Evolutionary conservation across 2,888 invertebrate genomes (phyloP).

Genomic region (Ethmia dodecea): DNA sequence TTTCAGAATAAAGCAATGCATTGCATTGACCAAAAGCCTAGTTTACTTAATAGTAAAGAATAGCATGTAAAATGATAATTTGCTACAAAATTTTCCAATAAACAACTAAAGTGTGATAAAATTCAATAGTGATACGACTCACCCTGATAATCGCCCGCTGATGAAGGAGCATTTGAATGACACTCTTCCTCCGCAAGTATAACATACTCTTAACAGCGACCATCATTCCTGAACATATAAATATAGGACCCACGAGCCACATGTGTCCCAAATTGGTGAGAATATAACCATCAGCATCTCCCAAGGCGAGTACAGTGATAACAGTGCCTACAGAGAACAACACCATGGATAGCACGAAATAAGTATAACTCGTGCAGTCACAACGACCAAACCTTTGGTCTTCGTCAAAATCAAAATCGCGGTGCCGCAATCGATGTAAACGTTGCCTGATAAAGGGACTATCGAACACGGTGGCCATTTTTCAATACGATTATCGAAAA

Average conservation of each 20-base stretch:
- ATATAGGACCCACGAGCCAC: slow-evolving; percentile 83
- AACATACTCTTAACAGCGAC: slow-evolving; percentile 82
- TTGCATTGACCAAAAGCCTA: no score
- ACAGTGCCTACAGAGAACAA: slow-evolving; percentile 80
- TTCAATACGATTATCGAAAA: slow-evolving; percentile 24
- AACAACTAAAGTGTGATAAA: no score
- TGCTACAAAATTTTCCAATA: no score
- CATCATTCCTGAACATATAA: slow-evolving; percentile 83
- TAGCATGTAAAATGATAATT: no score
- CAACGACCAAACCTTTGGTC: slow-evolving; percentile 80
- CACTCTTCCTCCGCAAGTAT: slow-evolving; percentile 80
- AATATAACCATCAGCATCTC: slow-evolving; percentile 78
- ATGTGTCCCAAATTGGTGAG: slow-evolving; percentile 80
- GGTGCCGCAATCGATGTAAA: slow-evolving; percentile 76
- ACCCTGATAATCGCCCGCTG: slow-evolving; percentile 80
- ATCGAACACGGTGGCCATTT: slow-evolving; percentile 81
- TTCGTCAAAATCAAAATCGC: slow-evolving; percentile 78
- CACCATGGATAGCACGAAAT: slow-evolving; percentile 79
- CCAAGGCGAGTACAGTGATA: slow-evolving; percentile 80
- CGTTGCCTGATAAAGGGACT: slow-evolving; percentile 79
- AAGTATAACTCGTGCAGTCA: slow-evolving; percentile 82
- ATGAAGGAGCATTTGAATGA: slow-evolving; percentile 80
- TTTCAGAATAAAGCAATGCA: background rate
- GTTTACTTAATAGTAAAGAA: no score
- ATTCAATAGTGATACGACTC: slow-evolving; percentile 36